Evolutionary conservation across 2,888 invertebrate species (phyloP).

Genomic region (Platycheirus rosarum): DNA sequence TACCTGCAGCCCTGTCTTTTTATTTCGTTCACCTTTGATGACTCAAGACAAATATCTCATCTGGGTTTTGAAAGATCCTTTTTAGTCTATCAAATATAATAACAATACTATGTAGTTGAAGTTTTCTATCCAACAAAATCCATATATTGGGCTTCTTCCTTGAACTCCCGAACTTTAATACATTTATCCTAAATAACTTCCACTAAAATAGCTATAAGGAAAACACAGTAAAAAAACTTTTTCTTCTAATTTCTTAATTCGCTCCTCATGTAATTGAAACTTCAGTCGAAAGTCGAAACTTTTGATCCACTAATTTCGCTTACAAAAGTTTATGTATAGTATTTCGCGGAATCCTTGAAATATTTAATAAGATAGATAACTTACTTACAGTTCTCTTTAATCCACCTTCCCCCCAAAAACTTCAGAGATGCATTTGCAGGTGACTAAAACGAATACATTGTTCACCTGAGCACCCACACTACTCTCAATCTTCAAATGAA

Average conservation of each 20-base stretch:
- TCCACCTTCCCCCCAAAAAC: not conserved
- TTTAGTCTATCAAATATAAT: too few species aligned
- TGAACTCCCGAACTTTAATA: too few species aligned
- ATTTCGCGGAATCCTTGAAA: constrained; percentile 3
- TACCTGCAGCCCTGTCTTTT: too few species aligned
- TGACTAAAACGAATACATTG: constrained; percentile 15
- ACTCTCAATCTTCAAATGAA: constrained; percentile 28
- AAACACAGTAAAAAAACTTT: too few species aligned
- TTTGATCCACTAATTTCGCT: constrained; percentile 25
- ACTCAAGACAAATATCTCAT: too few species aligned
- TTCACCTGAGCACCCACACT: constrained; percentile 15
- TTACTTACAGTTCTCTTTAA: constrained; percentile 2
- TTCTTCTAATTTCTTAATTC: not conserved
- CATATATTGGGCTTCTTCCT: too few species aligned
- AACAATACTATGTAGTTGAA: too few species aligned
- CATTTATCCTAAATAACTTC: too few species aligned
- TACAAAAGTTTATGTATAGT: constrained; percentile 1
- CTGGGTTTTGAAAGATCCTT: too few species aligned
- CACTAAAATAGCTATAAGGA: too few species aligned
- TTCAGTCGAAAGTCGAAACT: constrained; percentile 16
- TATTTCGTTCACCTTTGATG: too few species aligned
- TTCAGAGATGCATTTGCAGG: constrained; percentile 2
- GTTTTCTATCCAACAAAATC: too few species aligned
- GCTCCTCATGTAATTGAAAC: not conserved
- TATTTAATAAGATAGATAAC: constrained; percentile 21